Base-by-base conservation (phyloP, 2,113 vertebrate species). In the Rhinoderma darwinii region DNA sequence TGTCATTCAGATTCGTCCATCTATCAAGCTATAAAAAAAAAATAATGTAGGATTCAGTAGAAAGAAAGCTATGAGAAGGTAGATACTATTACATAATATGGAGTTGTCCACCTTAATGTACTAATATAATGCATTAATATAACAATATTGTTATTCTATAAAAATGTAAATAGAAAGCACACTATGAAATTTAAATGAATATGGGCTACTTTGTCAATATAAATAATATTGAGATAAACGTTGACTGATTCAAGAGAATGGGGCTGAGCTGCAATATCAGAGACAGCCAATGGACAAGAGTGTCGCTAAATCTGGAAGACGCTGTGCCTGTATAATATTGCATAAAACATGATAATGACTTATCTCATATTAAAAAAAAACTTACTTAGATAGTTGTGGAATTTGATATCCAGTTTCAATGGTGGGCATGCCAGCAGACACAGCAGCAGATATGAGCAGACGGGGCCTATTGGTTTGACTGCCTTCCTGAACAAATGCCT, bases 401-500 rank as follows among this genome's bases (percentile, higher is more conserved):
- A 94, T 93, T 85, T 95, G 92, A 88, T 95, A 93, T 84, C 90
- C 92, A 59, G 93, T 91, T 77, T 93, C 89, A 50, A 91, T 93
- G 77, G 90, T 93, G 63, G 87, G 84, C 83, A 88, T 90, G 37
- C 93, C 92, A 80, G 93, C 90, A 1, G 92, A 91, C 74, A 94
- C 92, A 59, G 94, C 94, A 73, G 92, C 93, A 84, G 94, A 95
- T 87, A 94, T 91, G 86, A 96, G 88, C 68, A 94, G 87, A 76
- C 90, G 89, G 50, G 91, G 89, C 77, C 47, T 93, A 89, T 92
- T 93, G 78, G 81, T 93, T 88, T 91, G 84, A 85, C 91, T 91
- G 22, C 93, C 92, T 72, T 95, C 92, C 2, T 89, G 90, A 81
- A 94, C 91, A 91, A 95, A 95, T 68, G 93, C 91, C 44, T 90